Evolutionary conservation across 2,797 vertebrate species (phyloP), one percentile per base, ranked within the genome.

Genomic region (Oreochromis mossambicus): DNA sequence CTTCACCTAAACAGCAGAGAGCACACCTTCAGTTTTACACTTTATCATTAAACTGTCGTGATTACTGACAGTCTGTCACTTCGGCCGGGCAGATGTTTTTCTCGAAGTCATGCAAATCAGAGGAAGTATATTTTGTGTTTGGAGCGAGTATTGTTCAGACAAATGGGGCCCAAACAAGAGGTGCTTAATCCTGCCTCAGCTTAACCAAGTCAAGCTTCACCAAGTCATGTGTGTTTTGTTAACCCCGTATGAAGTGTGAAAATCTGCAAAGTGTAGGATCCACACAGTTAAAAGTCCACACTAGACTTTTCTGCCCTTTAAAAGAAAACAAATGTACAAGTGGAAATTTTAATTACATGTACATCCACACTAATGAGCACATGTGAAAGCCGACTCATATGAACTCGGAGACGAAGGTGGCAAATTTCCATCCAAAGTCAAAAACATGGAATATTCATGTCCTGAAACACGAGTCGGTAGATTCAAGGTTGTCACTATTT

Each of bases 21-120:
- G 13, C 38, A 4, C 5, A 46, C 13, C 38, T 10, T 43, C 8
- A 17, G 66, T 46, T 70, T 70, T 17, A 46, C 17, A 46, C 0
- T 0, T 38, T 0, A 11, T 10, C 41, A 3, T 68, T 17, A 46
- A 70, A 3, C 21, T 46, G 14, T 70, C 1, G 4, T 29, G 14
- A 2, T 1, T 0, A 11, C 21, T 46, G 66, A 46, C 66, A 46
- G 66, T 24, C 63, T 68, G 13, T 26, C 38, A 46, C 38, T 0
- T 70, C 12, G 24, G n/a, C 8, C 0, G 6, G 36, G 17, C 17
- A 36, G 10, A 63, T 63, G n/a, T 24, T 68, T 66, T 21, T 68
- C n/a, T 41, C 12, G 2, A 43, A 21, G 12, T n/a, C 8, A 52
- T n/a, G 50, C 50, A 52, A 19, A 19, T 50, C 46, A 19, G 15